phyloP scores from a whole-genome alignment of 2,113 vertebrate genomes.

The Onychorhynchus coronatus region DNA sequence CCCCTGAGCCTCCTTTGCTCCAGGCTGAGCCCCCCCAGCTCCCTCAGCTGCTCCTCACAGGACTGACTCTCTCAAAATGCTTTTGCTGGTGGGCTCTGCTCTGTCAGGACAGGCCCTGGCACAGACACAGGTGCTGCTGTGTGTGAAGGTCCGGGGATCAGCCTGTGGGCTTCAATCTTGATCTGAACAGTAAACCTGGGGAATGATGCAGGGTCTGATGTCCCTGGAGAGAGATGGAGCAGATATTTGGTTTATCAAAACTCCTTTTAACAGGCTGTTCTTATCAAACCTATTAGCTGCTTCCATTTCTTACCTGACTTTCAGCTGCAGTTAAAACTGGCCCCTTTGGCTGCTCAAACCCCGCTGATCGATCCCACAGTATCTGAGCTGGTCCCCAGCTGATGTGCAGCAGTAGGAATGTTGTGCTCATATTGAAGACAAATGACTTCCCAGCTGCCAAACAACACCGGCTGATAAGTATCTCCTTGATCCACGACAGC shows the following conservation, averaged over 20 bases:
- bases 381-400: not conserved
- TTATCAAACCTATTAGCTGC: not conserved
- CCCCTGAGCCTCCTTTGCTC: not conserved
- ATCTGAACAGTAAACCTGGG: not conserved
- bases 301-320: not conserved
- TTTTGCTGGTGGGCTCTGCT: not conserved
- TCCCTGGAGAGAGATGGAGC: not conserved
- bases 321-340: not conserved
- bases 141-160: not conserved
- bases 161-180: not conserved
- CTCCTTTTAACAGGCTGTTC: not conserved
- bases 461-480: not conserved
- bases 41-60: not conserved
- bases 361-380: not conserved
- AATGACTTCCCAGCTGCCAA: not conserved
- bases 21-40: not conserved
- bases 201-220: not conserved
- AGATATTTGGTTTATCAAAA: not conserved
- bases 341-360: not conserved
- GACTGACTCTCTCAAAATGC: not conserved
- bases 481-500: not conserved
- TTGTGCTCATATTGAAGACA: not conserved
- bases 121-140: not conserved
- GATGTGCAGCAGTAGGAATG: not conserved
- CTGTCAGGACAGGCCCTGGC: not conserved